Conservation (phyloP, 2,888 invertebrate species). For the Volucella bombylans region DNA sequence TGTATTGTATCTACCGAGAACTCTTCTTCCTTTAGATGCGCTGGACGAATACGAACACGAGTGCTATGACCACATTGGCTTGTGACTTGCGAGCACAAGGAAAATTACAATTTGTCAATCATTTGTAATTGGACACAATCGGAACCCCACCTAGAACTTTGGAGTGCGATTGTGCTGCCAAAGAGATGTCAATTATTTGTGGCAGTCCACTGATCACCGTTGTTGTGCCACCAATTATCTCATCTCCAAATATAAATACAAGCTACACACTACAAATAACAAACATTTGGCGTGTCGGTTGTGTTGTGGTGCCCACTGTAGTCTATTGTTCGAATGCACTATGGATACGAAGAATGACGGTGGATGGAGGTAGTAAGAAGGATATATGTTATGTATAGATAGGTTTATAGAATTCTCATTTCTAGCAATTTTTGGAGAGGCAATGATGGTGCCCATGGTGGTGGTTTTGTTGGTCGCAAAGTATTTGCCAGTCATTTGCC, state of each 20-base stretch:
- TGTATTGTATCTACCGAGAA: slow-evolving; percentile 20
- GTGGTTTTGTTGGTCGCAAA: slow-evolving; percentile 52
- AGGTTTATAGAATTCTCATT: not conserved
- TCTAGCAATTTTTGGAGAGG: slow-evolving; percentile 44
- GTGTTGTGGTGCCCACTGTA: not conserved
- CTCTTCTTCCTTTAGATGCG: slow-evolving; percentile 26
- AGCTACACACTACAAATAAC: too few species aligned
- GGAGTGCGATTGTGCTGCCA: slow-evolving; percentile 39
- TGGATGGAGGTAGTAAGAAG: too few species aligned
- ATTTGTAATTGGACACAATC: slow-evolving; percentile 40
- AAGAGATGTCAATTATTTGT: slow-evolving; percentile 71
- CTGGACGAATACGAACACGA: slow-evolving; percentile 10
- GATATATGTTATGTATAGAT: too few species aligned
- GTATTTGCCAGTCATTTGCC: slow-evolving; percentile 72
- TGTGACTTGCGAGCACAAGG: slow-evolving; percentile 16
- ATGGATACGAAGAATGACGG: too few species aligned
- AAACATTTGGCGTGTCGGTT: slow-evolving; percentile 50
- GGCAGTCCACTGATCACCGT: slow-evolving; percentile 67
- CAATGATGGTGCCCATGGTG: not conserved
- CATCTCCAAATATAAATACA: slow-evolving; percentile 70
- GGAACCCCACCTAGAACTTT: slow-evolving; percentile 28
- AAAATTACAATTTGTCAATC: slow-evolving; percentile 72
- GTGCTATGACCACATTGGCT: too few species aligned
- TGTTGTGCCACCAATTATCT: slow-evolving; percentile 73
- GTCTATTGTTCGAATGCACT: too few species aligned